These are phyloP conservation scores for Sparidentex hasta DNA, from an alignment of 2,797 vertebrate species.

Conservation along the genomic window DNA sequence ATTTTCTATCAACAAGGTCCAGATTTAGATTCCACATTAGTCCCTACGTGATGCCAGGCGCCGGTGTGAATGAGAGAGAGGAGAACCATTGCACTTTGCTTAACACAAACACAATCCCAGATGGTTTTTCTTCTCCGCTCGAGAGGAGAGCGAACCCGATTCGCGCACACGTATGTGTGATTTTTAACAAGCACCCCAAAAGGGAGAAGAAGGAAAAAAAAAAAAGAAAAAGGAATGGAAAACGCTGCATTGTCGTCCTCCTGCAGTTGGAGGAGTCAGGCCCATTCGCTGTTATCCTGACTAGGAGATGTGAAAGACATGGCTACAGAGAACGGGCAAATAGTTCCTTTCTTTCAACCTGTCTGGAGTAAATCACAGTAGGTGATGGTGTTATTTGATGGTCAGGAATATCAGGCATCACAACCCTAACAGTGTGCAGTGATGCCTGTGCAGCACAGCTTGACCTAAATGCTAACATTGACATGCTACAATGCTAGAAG, in stretches of 20 bases:
- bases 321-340: background rate
- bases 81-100: slow-evolving; percentile 82
- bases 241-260: slow-evolving; percentile 46
- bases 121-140: slow-evolving; percentile 80
- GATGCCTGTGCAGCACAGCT: background rate
- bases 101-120: slow-evolving; percentile 85
- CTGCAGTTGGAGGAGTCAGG: slow-evolving; percentile 41
- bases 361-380: background rate
- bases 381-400: background rate
- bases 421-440: background rate
- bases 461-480: slow-evolving; percentile 1
- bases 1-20: slow-evolving; percentile 79
- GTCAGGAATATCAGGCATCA: background rate
- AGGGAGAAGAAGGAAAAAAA: slow-evolving; percentile 4
- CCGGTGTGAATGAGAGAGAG: slow-evolving; percentile 71
- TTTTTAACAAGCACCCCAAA: slow-evolving; percentile 71
- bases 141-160: slow-evolving; percentile 71
- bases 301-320: slow-evolving; percentile 32
- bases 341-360: slow-evolving; percentile 10
- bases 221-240: background rate
- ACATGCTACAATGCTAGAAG: background rate
- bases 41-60: slow-evolving; percentile 71
- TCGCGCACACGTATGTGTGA: slow-evolving; percentile 78
- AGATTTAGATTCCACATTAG: slow-evolving; percentile 79
- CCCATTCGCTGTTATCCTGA: slow-evolving; percentile 38